These are phyloP conservation scores for Gari tellinella DNA, from an alignment of 2,888 invertebrate species.

Conservation along the genomic window DNA sequence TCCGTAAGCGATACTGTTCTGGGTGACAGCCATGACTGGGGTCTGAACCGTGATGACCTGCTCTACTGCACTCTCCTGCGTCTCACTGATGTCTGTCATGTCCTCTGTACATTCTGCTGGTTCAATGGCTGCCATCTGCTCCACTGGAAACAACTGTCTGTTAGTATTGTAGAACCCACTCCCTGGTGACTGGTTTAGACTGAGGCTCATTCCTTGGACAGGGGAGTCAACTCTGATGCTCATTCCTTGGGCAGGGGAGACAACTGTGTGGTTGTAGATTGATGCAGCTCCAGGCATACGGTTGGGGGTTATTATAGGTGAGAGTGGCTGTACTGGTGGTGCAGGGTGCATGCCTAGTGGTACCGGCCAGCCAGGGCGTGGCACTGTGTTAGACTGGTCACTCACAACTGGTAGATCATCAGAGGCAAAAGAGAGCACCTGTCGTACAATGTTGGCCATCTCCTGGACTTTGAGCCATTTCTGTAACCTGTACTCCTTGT, in stretches of 20 bases:
- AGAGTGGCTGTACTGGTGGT: background rate
- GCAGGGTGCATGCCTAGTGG: background rate
- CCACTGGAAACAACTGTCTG: conserved; percentile 41
- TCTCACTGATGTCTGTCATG: no score
- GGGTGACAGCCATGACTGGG: background rate
- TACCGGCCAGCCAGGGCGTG: background rate
- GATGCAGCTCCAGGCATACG: no score
- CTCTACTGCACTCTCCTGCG: no score
- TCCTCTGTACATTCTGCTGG: no score
- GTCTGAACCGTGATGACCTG: no score
- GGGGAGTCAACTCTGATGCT: background rate
- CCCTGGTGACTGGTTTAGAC: conserved; percentile 7
- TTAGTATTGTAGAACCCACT: background rate
- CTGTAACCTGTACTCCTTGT: conserved; percentile 55
- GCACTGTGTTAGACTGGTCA: background rate
- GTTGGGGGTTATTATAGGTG: conserved; percentile 7
- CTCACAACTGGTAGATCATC: background rate
- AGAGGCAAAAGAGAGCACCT: conserved; percentile 16
- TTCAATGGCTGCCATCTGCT: background rate
- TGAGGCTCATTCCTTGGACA: background rate
- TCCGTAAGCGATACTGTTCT: background rate
- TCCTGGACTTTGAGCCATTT: conserved; percentile 56
- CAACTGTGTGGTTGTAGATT: no score
- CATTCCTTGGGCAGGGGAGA: conserved; percentile 1
- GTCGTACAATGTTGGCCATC: conserved; percentile 49